Percentiles rank a stretch among this genome's conserved stretches.
Conservation (phyloP, 2,113 vertebrate genomes). For the Lepus timidus region DNA sequence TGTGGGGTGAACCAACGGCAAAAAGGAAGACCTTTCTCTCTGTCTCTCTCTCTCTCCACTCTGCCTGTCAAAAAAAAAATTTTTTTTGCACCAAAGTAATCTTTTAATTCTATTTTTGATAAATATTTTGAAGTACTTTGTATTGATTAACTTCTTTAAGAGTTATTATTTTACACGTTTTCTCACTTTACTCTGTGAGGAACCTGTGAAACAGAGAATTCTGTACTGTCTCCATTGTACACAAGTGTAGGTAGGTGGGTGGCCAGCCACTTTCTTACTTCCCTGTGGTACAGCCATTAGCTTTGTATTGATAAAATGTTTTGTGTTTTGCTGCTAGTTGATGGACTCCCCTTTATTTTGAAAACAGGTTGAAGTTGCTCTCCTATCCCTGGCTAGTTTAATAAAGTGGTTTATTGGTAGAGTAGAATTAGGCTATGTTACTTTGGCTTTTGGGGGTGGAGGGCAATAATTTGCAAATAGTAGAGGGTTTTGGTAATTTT, state of each 20-base stretch:
- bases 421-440: background rate
- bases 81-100: no score
- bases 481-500: conserved; percentile 1
- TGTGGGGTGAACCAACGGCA: no score
- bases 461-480: conserved; percentile 18
- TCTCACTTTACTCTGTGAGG: background rate
- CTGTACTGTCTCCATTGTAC: background rate
- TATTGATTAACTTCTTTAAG: conserved; percentile 23
- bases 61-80: no score
- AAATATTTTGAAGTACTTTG: no score
- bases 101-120: no score
- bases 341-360: conserved; percentile 7
- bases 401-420: background rate
- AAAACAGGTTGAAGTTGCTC: background rate
- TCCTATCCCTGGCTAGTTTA: background rate
- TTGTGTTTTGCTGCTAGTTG: background rate
- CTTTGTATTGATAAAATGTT: background rate
- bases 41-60: no score
- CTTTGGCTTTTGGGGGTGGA: background rate
- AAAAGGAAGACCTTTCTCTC: no score
- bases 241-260: background rate
- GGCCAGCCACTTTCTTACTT: background rate
- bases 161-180: background rate
- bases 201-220: background rate
- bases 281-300: background rate